These are phyloP conservation scores for Baccha elongata DNA, from an alignment of 2,888 invertebrate genomes.

Conservation along the genomic window DNA sequence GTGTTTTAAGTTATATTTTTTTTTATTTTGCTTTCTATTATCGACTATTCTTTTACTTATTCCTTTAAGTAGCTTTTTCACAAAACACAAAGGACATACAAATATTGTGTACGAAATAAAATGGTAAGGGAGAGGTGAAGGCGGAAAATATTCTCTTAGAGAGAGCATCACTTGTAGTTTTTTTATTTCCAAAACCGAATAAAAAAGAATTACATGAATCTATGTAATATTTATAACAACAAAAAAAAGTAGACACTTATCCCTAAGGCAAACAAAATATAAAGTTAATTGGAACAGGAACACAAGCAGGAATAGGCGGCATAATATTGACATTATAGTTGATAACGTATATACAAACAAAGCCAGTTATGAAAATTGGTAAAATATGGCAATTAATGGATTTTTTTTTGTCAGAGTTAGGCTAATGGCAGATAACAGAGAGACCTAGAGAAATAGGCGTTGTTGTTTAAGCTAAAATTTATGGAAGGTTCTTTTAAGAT, in stretches of 20 bases:
- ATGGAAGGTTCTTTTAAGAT: too few species aligned
- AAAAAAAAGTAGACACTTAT: slow-evolving; percentile 38
- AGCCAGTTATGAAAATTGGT: slow-evolving; percentile 37
- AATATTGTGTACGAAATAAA: slow-evolving; percentile 60
- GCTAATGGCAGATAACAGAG: too few species aligned
- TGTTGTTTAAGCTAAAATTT: too few species aligned
- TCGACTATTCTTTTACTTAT: slow-evolving; percentile 8
- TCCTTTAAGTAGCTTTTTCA: slow-evolving; percentile 33
- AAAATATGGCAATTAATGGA: slow-evolving; percentile 58
- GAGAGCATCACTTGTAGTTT: slow-evolving; percentile 45
- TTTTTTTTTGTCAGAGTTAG: neutral
- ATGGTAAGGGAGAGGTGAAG: slow-evolving; percentile 11
- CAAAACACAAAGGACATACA: slow-evolving; percentile 55
- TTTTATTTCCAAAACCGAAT: slow-evolving; percentile 40
- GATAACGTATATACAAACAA: slow-evolving; percentile 44
- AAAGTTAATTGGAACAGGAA: slow-evolving; percentile 50
- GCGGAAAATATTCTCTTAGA: neutral
- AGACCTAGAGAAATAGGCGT: slow-evolving; percentile 26
- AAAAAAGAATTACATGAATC: too few species aligned
- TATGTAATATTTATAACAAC: neutral
- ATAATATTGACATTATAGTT: slow-evolving; percentile 65
- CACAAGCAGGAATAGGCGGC: slow-evolving; percentile 54
- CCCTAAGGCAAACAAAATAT: slow-evolving; percentile 50
- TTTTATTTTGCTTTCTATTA: slow-evolving; percentile 22
- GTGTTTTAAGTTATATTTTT: slow-evolving; percentile 52